Base-by-base conservation (phyloP, 2,113 vertebrate species). In the Smithornis capensis region DNA sequence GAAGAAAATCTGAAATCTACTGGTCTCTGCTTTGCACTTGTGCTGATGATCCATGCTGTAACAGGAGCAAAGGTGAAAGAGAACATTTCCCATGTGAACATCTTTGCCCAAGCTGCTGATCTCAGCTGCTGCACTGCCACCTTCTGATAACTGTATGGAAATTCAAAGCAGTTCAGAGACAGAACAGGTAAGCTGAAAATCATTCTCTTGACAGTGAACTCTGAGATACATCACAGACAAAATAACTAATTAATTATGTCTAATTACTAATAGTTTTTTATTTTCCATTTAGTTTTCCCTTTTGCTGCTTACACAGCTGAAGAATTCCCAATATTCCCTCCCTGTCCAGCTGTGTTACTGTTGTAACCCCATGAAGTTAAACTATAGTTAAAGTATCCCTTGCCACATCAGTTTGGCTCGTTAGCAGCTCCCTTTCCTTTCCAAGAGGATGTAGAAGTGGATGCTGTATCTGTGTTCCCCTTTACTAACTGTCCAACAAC, bases 41-140 rank as follows among this genome's bases (percentile, higher is more conserved):
- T 28, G 33, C 56, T 38, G 12, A 63, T 44, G 47, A 70, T 9
- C 50, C 35, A 6, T 2, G 22, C 1, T 44, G n/a, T 6, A 65
- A 62, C 25, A 80, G 12, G 6, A 77, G 10, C 14, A 22, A 65
- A 57, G 44, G 9, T 6, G 67, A 60, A 81, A 56, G n/a, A 68
- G 4, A 76, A 64, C 6, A 6, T 33, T 18, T 59, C 73, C 71
- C 25, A 27, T 1, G 45, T 37, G 9, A 74, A 38, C 21, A 29
- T 31, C 33, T 53, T 24, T 14, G 57, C 14, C 37, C 23, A 27
- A 67, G 14, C 10, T 24, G 37, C 50, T 29, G 19, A 82, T 68
- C 29, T 45, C 33, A 65, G 45, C 2, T 79, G 65, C 83, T 92
- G 27, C 69, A 33, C 89, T 82, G 95, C 94, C 96, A 97, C 73